Percentiles rank a stretch among this genome's conserved stretches.
Evolutionary conservation across 2,888 invertebrate genomes (phyloP).

Genomic region (Loripinus fragilis): DNA sequence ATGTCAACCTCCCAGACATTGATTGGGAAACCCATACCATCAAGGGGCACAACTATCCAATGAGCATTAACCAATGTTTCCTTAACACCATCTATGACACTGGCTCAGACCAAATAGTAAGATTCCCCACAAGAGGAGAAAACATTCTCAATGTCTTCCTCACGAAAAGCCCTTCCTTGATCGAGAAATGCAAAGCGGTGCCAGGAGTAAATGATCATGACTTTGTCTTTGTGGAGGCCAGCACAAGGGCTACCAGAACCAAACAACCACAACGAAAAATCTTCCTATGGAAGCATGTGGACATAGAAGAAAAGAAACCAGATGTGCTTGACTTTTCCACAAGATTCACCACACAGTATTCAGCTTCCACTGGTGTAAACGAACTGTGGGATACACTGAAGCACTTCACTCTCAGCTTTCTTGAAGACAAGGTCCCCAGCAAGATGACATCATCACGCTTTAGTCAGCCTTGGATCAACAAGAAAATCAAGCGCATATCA

Average conservation of each 20-base stretch:
- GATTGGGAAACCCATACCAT: conserved; percentile 18
- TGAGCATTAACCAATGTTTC: too few relatives aligned
- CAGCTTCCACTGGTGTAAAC: neutral
- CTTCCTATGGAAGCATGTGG: neutral
- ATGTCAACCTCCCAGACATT: conserved; percentile 21
- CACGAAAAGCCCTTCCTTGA: neutral
- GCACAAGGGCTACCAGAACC: neutral
- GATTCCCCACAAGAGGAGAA: neutral
- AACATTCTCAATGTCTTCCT: neutral
- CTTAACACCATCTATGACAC: neutral
- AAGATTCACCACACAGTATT: neutral
- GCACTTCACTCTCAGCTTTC: neutral
- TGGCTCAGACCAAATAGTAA: neutral
- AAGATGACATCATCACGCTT: neutral
- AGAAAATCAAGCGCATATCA: neutral
- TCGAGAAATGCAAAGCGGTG: neutral
- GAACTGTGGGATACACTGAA: neutral
- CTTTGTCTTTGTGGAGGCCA: neutral
- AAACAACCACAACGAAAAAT: neutral
- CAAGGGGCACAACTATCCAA: neutral
- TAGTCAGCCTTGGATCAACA: neutral
- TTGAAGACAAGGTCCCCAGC: neutral
- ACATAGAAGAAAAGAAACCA: neutral
- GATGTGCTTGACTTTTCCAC: neutral
- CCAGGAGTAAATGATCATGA: neutral